A percentile compares a stretch with the other conserved stretches of the same genome.
Evolutionary conservation across 2,113 vertebrate species (phyloP).

Genomic region (Corapipo altera): DNA sequence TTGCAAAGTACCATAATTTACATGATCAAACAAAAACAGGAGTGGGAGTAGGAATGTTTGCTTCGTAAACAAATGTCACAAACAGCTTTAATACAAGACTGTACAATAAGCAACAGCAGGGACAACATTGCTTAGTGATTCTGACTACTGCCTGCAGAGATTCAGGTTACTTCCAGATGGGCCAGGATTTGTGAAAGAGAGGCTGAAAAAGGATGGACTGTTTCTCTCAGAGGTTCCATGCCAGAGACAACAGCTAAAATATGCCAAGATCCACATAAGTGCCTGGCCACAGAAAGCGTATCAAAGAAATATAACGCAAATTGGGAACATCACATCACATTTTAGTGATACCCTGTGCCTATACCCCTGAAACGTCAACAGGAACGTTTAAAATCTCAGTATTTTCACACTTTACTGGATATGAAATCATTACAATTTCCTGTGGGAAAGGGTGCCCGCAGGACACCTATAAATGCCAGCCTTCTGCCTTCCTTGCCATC

Average conservation of each 20-base stretch:
- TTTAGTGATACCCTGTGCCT: neutral
- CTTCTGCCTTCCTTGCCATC: rapidly evolving
- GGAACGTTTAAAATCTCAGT: neutral
- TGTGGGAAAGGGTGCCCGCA: neutral
- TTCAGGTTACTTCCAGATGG: neutral
- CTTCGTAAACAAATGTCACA: constrained; percentile 16
- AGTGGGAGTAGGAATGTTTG: neutral
- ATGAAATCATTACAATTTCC: neutral
- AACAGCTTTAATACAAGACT: neutral
- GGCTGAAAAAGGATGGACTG: neutral
- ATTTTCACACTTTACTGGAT: neutral
- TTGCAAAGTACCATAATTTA: constrained; percentile 18
- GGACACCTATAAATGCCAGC: neutral
- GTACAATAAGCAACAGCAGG: neutral
- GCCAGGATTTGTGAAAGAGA: neutral
- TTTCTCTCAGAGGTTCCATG: neutral
- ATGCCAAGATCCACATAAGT: neutral
- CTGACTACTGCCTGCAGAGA: neutral
- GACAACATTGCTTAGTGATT: neutral
- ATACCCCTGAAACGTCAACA: neutral
- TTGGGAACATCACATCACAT: neutral
- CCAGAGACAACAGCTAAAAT: neutral
- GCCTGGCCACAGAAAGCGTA: neutral
- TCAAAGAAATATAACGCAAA: neutral
- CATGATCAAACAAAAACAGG: constrained; percentile 5